phyloP scores from a whole-genome alignment of 1,140 invertebrate genomes.

The Solenopsis fugax region DNA sequence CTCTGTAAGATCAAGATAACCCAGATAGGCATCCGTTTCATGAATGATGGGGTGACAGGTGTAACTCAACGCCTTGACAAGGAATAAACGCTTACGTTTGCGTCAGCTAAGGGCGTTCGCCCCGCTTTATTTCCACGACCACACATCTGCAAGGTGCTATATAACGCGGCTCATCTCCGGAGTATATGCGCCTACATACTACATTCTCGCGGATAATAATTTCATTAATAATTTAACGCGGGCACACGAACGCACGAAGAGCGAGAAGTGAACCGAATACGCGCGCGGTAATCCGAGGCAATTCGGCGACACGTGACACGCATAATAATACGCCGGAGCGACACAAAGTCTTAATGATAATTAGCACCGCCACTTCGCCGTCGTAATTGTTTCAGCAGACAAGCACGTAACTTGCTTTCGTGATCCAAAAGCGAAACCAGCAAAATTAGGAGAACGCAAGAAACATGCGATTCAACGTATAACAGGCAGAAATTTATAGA shows the following conservation, averaged over 20 bases:
- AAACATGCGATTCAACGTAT: neutral
- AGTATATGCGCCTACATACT: no score
- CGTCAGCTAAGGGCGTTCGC: neutral
- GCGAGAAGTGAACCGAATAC: slow-evolving; percentile 28
- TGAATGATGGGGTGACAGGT: neutral
- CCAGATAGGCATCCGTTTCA: neutral
- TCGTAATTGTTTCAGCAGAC: slow-evolving; percentile 42
- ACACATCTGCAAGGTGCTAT: neutral
- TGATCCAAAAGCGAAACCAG: neutral
- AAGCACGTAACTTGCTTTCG: slow-evolving; percentile 10
- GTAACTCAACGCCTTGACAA: neutral
- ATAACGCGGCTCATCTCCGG: neutral
- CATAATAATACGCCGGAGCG: slow-evolving; percentile 40
- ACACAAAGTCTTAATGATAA: slow-evolving; percentile 50
- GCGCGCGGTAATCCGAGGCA: slow-evolving; percentile 31
- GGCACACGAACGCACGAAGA: neutral
- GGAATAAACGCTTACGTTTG: neutral
- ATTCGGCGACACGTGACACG: slow-evolving; percentile 17
- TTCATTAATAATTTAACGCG: slow-evolving; percentile 35
- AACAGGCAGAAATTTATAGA: neutral
- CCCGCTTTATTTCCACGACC: neutral
- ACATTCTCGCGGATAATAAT: slow-evolving; percentile 13
- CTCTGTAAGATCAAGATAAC: neutral
- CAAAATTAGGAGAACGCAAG: neutral
- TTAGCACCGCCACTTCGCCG: slow-evolving; percentile 13